Conservation (phyloP, 2,797 vertebrate species). For the Intellagama lesueurii region DNA sequence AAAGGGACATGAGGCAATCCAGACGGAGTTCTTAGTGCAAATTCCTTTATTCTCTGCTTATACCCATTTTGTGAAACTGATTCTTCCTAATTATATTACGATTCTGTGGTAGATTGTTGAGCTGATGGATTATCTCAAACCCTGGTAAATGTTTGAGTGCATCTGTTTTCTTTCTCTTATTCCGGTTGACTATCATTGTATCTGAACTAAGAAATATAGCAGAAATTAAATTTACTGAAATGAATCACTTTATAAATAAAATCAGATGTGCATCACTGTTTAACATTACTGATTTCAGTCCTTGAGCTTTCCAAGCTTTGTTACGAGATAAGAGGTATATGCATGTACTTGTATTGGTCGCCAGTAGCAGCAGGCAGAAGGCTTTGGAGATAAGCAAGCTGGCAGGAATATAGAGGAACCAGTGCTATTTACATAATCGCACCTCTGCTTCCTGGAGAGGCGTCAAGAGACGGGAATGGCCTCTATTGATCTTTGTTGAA, state of each 20-base stretch:
- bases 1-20: conserved; percentile 23
- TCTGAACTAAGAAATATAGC: conserved; percentile 77
- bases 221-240: conserved; percentile 83
- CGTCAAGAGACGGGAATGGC: conserved; percentile 82
- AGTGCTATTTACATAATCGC: conserved; percentile 87
- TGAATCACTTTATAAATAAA: conserved; percentile 84
- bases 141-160: conserved; percentile 68
- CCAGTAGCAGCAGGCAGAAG: conserved; percentile 85
- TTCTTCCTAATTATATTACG: conserved; percentile 60
- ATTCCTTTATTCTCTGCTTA: conserved; percentile 65
- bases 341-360: conserved; percentile 76
- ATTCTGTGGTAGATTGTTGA: conserved; percentile 57
- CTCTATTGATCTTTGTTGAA: conserved; percentile 89
- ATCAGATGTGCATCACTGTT: conserved; percentile 81
- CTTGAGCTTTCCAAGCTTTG: conserved; percentile 79
- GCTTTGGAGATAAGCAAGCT: conserved; percentile 84
- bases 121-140: conserved; percentile 70
- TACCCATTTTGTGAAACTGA: conserved; percentile 51
- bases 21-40: conserved; percentile 60
- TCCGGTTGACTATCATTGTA: conserved; percentile 77
- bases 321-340: conserved; percentile 83
- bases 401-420: conserved; percentile 79
- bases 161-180: conserved; percentile 73
- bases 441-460: conserved; percentile 84
- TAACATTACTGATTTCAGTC: conserved; percentile 76